Evolutionary conservation across 2,888 invertebrate species (phyloP), one percentile per base, ranked within the genome.

Genomic region (Pristionchus arcanus): DNA sequence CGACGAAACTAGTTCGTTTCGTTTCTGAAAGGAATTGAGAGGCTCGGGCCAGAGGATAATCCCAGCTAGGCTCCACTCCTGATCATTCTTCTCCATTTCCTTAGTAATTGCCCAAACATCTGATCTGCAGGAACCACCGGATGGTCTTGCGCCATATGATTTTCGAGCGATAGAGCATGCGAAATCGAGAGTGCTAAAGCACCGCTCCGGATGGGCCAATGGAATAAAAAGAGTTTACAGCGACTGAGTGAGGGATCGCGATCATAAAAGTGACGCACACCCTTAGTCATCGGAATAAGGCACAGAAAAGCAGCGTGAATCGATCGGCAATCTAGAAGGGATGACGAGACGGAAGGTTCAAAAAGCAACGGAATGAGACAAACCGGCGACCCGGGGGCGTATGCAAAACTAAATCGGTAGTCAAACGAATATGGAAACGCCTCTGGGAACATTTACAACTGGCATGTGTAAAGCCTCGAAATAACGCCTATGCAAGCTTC

Each of bases 21-120:
- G 77, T 77, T 77, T 77, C 77, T 77, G 77, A 77, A 77, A 77
- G 71, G 34, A 71, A n/a, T 19, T 15, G 77, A 42, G 77, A 49
- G 77, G 13, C 21, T 9, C 42, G 42, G 42, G 77, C 25, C 25
- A 77, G 42, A n/a, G 77, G 77, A 77, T 77, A 25, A 77, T 77
- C 77, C 77, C n/a, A n/a, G 34, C 77, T 42, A 66, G 71, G n/a
- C 71, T 71, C 71, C 31, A 13, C 71, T 74, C 19, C 42, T 77
- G 77, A 37, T 49, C 42, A 77, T 77, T 25, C 71, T 31, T 3
- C 15, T 74, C 71, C 42, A n/a, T n/a, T 74, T 37, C 16, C 71
- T 77, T 25, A 3, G 74, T 77, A 77, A 77, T 77, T 77, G 77
- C 77, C 11, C 77, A n/a, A 42, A 49, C 77, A 21, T 42, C 37